These are phyloP conservation scores for Glomeris maerens DNA, from an alignment of 1,140 invertebrate species.

Conservation along the genomic window DNA sequence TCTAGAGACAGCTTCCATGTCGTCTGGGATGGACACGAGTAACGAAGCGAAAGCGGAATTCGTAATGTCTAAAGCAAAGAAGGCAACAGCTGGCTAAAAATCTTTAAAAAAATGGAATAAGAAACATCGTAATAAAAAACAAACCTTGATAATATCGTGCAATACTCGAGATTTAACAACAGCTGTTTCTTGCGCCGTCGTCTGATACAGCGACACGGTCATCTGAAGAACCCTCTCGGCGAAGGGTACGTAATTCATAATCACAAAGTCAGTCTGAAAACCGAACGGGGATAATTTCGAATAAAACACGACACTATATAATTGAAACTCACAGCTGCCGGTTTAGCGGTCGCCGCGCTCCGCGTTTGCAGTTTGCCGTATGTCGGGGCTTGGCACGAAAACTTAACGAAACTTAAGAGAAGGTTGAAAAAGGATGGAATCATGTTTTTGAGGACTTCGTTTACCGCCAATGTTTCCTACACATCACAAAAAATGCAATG, in stretches of 20 bases:
- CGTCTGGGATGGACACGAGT: conserved; percentile 59
- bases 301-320: no score
- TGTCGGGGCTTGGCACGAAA: conserved; percentile 51
- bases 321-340: conserved; percentile 30
- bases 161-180: conserved; percentile 61
- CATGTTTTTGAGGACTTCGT: conserved; percentile 49
- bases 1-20: conserved; percentile 77
- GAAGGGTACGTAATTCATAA: conserved; percentile 75
- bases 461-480: conserved; percentile 51
- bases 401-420: conserved; percentile 55
- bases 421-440: conserved; percentile 65
- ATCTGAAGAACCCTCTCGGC: conserved; percentile 68
- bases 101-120: conserved; percentile 7
- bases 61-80: conserved; percentile 41
- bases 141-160: conserved; percentile 55
- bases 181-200: conserved; percentile 53
- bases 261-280: conserved; percentile 63
- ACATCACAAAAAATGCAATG: conserved; percentile 13
- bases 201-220: conserved; percentile 65
- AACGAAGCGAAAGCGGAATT: conserved; percentile 63
- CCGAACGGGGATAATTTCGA: no score
- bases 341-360: conserved; percentile 34
- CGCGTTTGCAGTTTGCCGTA: conserved; percentile 43
- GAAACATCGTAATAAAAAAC: conserved; percentile 3
- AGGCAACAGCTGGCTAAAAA: conserved; percentile 7